Percentiles rank a stretch among this genome's conserved stretches.
These are phyloP conservation scores for Forbesichthys agassizii DNA, from an alignment of 2,113 vertebrate genomes.

Conservation along the genomic window DNA sequence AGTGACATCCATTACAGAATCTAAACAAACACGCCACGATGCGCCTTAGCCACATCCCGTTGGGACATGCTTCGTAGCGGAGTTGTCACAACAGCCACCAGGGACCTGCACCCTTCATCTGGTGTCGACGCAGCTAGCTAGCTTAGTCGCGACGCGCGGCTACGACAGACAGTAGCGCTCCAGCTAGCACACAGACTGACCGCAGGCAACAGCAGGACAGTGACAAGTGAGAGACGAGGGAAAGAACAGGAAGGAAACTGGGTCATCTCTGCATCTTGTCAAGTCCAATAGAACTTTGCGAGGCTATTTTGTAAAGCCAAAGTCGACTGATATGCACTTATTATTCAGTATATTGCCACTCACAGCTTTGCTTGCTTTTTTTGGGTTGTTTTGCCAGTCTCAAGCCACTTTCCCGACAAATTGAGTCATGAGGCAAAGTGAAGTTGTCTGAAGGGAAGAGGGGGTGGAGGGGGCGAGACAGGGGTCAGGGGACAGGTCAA, in stretches of 20 bases:
- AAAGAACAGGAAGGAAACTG: slow-evolving; percentile 42
- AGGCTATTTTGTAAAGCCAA: slow-evolving; percentile 42
- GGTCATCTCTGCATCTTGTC: slow-evolving; percentile 64
- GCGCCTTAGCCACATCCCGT: background rate
- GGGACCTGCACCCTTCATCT: slow-evolving; percentile 26
- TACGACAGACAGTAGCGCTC: slow-evolving; percentile 19
- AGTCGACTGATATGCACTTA: slow-evolving; percentile 48
- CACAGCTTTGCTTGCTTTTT: slow-evolving; percentile 31
- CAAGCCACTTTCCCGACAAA: slow-evolving; percentile 34
- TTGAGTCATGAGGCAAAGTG: slow-evolving; percentile 47
- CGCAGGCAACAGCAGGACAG: slow-evolving; percentile 29
- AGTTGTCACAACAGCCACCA: slow-evolving; percentile 49
- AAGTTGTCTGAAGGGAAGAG: slow-evolving; percentile 19
- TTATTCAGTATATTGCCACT: slow-evolving; percentile 4
- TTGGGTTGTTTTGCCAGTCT: slow-evolving; percentile 14
- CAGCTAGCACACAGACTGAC: slow-evolving; percentile 54
- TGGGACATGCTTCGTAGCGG: background rate
- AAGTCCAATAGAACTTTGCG: slow-evolving; percentile 46
- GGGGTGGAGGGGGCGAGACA: slow-evolving; percentile 17
- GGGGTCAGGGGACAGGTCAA: slow-evolving; percentile 19
- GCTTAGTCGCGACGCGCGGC: slow-evolving; percentile 3
- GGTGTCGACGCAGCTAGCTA: slow-evolving; percentile 28
- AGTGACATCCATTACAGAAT: background rate
- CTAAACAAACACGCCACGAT: background rate
- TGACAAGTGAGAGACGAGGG: slow-evolving; percentile 38